A percentile compares a stretch with the other conserved stretches of the same genome.
phyloP scores from a whole-genome alignment of 2,113 vertebrate genomes.

The Pollimyrus isidori region DNA sequence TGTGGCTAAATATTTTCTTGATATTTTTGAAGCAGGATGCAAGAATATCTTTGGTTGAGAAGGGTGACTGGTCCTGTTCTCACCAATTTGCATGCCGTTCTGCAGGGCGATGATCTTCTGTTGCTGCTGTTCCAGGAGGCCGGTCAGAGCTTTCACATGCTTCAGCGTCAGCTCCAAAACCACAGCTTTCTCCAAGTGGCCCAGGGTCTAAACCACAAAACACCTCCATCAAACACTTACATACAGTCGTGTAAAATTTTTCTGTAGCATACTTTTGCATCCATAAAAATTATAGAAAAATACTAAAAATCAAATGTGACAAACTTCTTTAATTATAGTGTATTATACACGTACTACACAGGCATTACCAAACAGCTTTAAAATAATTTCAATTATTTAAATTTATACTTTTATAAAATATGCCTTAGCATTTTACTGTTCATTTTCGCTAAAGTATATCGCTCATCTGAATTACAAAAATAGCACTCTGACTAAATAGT shows the following conservation, averaged over 20 bases:
- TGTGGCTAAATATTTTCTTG: neutral
- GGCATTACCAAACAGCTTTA: neutral
- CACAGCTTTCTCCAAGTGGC: constrained; percentile 97
- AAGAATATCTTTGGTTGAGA: neutral
- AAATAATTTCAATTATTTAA: neutral
- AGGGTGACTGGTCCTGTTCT: constrained; percentile 34
- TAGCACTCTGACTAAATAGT: neutral
- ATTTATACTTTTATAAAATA: neutral
- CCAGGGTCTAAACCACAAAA: constrained; percentile 80
- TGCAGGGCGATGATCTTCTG: constrained; percentile 87
- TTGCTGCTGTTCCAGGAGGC: constrained; percentile 87
- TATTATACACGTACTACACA: neutral
- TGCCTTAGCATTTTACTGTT: neutral
- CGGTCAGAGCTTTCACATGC: constrained; percentile 87
- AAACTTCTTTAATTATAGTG: neutral
- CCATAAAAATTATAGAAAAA: neutral
- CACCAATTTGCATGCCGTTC: constrained; percentile 79
- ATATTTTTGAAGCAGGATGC: neutral
- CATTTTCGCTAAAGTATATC: neutral
- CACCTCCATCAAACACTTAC: constrained; percentile 45
- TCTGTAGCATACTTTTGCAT: neutral
- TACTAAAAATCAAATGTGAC: neutral
- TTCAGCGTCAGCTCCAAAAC: constrained; percentile 95
- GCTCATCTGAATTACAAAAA: neutral
- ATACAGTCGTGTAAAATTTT: neutral